A percentile compares a stretch with the other conserved stretches of the same genome.
phyloP scores from a whole-genome alignment of 2,797 vertebrate genomes.

The Syngnathus rostellatus region DNA sequence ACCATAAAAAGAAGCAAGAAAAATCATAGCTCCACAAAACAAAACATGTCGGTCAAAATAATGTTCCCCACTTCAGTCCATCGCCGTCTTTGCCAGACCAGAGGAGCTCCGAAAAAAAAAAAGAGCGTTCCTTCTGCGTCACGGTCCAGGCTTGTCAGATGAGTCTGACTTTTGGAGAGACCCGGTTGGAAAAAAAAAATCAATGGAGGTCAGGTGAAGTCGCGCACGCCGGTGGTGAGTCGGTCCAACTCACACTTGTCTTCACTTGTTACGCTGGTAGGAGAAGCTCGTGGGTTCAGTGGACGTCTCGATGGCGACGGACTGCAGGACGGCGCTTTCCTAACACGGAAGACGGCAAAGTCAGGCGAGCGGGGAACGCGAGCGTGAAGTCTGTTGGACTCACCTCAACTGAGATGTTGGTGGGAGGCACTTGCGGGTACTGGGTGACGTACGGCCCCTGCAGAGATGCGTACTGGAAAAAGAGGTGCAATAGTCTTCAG shows the following conservation, averaged over 20 bases:
- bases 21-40: slow-evolving; percentile 26
- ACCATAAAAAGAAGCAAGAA: slow-evolving; percentile 48
- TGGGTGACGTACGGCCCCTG: slow-evolving; percentile 86
- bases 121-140: slow-evolving; percentile 39
- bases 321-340: slow-evolving; percentile 81
- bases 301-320: slow-evolving; percentile 80
- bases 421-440: slow-evolving; percentile 82
- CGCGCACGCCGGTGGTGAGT: slow-evolving; percentile 10
- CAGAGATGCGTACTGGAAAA: slow-evolving; percentile 78
- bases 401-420: slow-evolving; percentile 84
- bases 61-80: slow-evolving; percentile 45
- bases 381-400: background rate
- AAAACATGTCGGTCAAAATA: slow-evolving; percentile 64
- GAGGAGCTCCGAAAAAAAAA: slow-evolving; percentile 50
- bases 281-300: slow-evolving; percentile 83
- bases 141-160: slow-evolving; percentile 41
- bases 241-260: slow-evolving; percentile 50
- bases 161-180: slow-evolving; percentile 8
- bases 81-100: slow-evolving; percentile 46
- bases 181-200: background rate
- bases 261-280: slow-evolving; percentile 90
- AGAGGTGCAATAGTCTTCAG: slow-evolving; percentile 6
- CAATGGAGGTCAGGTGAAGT: background rate
- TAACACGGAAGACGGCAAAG: slow-evolving; percentile 29
- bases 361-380: background rate